Base-by-base conservation (phyloP, 2,888 invertebrate species). In the Anthophora plumipes region DNA sequence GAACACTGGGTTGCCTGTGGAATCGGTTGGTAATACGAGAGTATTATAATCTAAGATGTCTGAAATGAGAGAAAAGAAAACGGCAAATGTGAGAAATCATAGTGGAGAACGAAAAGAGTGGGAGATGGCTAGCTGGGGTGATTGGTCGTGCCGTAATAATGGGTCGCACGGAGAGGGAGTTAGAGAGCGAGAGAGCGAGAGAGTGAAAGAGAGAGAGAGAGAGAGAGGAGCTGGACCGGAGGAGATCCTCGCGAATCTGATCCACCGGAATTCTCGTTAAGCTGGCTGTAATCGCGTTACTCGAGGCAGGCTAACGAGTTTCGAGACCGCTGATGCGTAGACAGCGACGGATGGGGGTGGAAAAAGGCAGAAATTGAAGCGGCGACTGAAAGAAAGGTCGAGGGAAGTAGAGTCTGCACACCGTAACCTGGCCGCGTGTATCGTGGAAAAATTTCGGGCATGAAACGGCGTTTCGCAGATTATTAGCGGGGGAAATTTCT, bases 11-110 rank as follows among this genome's bases (percentile, higher is more conserved):
- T 95, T 95, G 93, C 96, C 96, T 91, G 95, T 95, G 89, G 96
- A 95, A 95, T 97, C 96, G 92, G 96, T 96, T 91, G 97, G 96
- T 94, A 96, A 96, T 94, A 95, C 95, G 94, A 96, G 95, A 94
- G 95, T 95, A 94, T 95, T 95, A 95, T 95, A 96, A 94, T 96
- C 95, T 95, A 95, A 95, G 93, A 96, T 95, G 95, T 96, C 96
- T 96, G 96, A 93, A 96, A 96, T 93, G 92, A 93, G 93, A 93
- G 91, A 92, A 88, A 89, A 88, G 87, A 89, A 85, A 76, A 84
- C 77, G 79, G 75, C 61, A 79, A 78, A 60, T 12, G 63, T 70
- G 77, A 83, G 78, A 85, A 79, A 77, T 75, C 22, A 41, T 31
- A 14, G 22, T 12, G 17, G 60, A 17, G 43, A 39, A 39, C 59